Base-by-base conservation (phyloP, 2,113 vertebrate genomes). In the Microtus richardsoni region DNA sequence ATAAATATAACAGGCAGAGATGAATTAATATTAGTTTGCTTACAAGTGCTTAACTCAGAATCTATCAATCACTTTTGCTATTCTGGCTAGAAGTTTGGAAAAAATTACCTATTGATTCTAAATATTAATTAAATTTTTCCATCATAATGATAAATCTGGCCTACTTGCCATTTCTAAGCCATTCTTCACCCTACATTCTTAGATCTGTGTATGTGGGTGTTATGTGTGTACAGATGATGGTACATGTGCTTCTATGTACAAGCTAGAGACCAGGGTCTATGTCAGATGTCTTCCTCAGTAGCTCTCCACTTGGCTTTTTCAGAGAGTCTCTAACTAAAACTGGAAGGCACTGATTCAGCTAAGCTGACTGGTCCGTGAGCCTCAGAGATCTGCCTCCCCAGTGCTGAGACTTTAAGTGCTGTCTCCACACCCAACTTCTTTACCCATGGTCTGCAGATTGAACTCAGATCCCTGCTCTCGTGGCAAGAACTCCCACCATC, bases 1-100 rank as follows among this genome's bases (percentile, higher is more conserved):
- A 62, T 70, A 89, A 89, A 89, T 47, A 85, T 36, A 78, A 54
- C 36, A 93, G 85, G 33, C 41, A 89, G 49, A 92, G 78, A 75
- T 7, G 84, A 28, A 93, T 95, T 77, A 47, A 41, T 70, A 93
- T 62, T 87, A 71, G 41, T 77, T 66, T 89, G 28, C 52, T 89
- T 93, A 54, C 70, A 30, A 85, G 24, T 44, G 0, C 47, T 75
- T 95, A 74, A 66, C 28, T 54, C 33, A 89, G 30, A 73, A 44
- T 80, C 36, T 60, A 89, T 75, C 52, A 78, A 68, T 95, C 39
- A 86, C 24, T 77, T 91, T 26, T 3, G n/a, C 3, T 80, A 62
- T 60, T 73, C 19, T 86, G 64, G 19, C 14, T 58, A 92, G 36
- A 84, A 22, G 83, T 58, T 58, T 92, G 22, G 19, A 28, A 47